Evolutionary conservation across 2,888 invertebrate genomes (phyloP).

Genomic region (Diarsia rubi): DNA sequence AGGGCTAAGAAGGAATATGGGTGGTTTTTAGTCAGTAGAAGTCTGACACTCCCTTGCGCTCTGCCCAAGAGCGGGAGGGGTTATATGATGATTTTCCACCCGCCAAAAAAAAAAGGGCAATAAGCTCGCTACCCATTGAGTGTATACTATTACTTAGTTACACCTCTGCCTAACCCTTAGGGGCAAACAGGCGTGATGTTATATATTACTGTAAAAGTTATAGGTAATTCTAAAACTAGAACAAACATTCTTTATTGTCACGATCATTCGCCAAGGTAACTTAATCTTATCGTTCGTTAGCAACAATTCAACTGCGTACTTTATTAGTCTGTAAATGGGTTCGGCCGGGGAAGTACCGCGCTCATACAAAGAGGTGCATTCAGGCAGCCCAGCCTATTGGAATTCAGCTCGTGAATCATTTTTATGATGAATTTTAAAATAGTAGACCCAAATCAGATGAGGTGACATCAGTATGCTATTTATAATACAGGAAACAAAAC

Average conservation of each 20-base stretch:
- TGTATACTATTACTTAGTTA: too few species aligned
- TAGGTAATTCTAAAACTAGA: slow-evolving; percentile 1
- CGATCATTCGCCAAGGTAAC: slow-evolving; percentile 12
- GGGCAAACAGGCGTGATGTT: too few species aligned
- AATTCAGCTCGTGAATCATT: not conserved
- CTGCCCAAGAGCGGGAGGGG: too few species aligned
- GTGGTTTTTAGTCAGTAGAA: too few species aligned
- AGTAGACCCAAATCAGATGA: not conserved
- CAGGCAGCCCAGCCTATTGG: not conserved
- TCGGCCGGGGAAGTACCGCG: slow-evolving; percentile 22
- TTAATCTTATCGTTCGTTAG: slow-evolving; percentile 12
- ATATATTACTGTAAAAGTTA: too few species aligned
- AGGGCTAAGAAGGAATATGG: too few species aligned
- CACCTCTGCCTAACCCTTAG: too few species aligned
- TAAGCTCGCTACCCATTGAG: too few species aligned
- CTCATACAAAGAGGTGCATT: slow-evolving; percentile 1
- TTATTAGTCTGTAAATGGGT: not conserved
- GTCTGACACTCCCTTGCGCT: too few species aligned
- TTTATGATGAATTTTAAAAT: not conserved
- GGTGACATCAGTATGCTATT: not conserved
- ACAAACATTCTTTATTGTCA: not conserved
- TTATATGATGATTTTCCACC: too few species aligned
- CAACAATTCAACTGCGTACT: slow-evolving; percentile 6
- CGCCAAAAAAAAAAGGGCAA: too few species aligned
- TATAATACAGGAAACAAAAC: not conserved